phyloP scores from a whole-genome alignment of 2,113 vertebrate species.

The Lepus timidus region DNA sequence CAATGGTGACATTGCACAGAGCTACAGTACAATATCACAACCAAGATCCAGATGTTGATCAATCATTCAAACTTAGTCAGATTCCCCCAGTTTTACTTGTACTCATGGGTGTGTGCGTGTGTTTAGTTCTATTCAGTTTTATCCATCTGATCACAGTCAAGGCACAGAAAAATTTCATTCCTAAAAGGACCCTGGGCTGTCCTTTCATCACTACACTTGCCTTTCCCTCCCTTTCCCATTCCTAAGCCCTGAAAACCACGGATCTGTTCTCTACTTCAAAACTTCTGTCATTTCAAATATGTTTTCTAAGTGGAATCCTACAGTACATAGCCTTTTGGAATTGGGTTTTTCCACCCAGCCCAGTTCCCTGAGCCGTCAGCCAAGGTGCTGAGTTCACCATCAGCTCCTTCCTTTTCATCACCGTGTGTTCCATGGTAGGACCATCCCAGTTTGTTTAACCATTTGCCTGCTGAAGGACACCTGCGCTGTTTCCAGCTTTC shows the following conservation, averaged over 20 bases:
- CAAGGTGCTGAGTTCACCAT: background rate
- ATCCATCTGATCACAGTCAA: background rate
- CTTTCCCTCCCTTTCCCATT: background rate
- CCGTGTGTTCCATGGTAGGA: background rate
- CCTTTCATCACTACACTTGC: background rate
- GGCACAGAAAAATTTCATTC: background rate
- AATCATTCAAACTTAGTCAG: background rate
- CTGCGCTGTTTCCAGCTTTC: background rate
- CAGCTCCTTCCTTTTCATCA: background rate
- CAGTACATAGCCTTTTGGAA: background rate
- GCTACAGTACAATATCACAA: background rate
- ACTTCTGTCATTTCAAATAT: background rate
- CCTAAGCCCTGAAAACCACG: background rate
- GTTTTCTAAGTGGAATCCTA: background rate
- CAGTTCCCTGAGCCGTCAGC: conserved; percentile 27
- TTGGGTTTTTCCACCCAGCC: background rate
- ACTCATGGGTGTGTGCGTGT: background rate
- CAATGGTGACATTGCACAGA: conserved; percentile 10
- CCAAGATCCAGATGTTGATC: background rate
- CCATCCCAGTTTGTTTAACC: background rate
- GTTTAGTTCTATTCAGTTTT: background rate
- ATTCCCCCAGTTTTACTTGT: background rate
- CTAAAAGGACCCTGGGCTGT: background rate
- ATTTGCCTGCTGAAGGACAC: background rate
- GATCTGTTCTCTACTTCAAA: background rate